These are phyloP conservation scores for Aporophyla lueneburgensis DNA, from an alignment of 2,888 invertebrate species.

Conservation along the genomic window DNA sequence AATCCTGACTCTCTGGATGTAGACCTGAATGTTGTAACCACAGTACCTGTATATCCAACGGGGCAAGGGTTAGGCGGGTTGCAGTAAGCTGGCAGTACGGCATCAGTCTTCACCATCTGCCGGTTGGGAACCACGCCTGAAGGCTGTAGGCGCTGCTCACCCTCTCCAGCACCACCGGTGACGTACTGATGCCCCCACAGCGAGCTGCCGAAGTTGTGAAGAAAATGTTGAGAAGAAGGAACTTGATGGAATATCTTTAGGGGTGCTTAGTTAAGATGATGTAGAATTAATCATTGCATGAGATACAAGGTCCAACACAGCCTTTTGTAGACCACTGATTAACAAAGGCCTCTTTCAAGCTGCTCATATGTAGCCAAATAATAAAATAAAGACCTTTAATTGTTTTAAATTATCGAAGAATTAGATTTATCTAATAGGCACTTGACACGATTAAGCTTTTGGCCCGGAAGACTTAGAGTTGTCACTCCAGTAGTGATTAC, in stretches of 20 bases:
- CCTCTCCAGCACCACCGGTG: slow-evolving; percentile 95
- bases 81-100: slow-evolving; percentile 98
- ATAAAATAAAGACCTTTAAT: slow-evolving; percentile 20
- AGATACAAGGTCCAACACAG: not conserved
- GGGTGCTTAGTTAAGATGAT: not conserved
- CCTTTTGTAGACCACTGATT: not conserved
- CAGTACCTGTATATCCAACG: slow-evolving; percentile 95
- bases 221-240: not conserved
- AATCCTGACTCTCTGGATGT: not conserved
- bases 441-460: slow-evolving; percentile 20
- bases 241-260: not conserved
- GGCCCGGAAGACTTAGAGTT: slow-evolving; percentile 16
- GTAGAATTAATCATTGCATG: not conserved
- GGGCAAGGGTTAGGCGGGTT: slow-evolving; percentile 99
- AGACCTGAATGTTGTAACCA: not conserved
- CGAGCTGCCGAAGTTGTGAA: slow-evolving; percentile 80
- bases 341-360: not conserved
- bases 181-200: slow-evolving; percentile 95
- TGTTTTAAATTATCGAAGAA: slow-evolving; percentile 11
- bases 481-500: slow-evolving; percentile 22
- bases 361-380: not conserved
- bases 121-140: slow-evolving; percentile 90
- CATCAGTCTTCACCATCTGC: slow-evolving; percentile 97
- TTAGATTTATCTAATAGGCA: slow-evolving; percentile 30
- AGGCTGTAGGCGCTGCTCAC: slow-evolving; percentile 92